These are phyloP conservation scores for Cosmorhoe ocellata DNA, from an alignment of 2,888 invertebrate species.

Conservation along the genomic window DNA sequence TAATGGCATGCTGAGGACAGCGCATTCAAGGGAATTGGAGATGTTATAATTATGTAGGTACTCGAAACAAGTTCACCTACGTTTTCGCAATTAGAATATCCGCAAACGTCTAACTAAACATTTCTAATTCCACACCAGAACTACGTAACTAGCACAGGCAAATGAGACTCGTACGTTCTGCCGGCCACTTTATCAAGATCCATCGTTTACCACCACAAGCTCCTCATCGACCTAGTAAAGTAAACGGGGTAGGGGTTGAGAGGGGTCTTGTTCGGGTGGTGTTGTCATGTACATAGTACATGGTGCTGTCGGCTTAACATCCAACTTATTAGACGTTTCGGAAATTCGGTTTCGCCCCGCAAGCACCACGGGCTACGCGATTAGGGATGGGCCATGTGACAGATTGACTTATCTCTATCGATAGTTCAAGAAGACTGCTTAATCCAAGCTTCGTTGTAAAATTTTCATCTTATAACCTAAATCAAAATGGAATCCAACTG, in stretches of 20 bases:
- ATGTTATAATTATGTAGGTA: neutral
- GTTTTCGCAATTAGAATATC: conserved; percentile 7
- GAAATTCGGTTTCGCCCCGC: conserved; percentile 79
- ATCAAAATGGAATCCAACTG: too few relatives aligned
- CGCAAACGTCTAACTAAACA: conserved; percentile 57
- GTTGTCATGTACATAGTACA: conserved; percentile 69
- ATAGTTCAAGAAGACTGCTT: neutral
- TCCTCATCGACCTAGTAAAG: conserved; percentile 35
- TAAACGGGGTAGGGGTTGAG: conserved; percentile 35
- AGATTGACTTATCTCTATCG: conserved; percentile 3
- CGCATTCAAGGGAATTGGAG: too few relatives aligned
- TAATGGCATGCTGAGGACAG: too few relatives aligned
- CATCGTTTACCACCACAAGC: conserved; percentile 39
- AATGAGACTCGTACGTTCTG: conserved; percentile 65
- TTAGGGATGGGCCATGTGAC: conserved; percentile 42
- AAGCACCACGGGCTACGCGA: conserved; percentile 64
- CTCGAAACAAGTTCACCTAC: neutral
- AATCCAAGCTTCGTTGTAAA: too few relatives aligned
- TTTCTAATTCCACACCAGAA: conserved; percentile 65
- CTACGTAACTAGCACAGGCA: conserved; percentile 67
- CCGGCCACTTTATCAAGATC: conserved; percentile 51
- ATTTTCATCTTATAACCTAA: too few relatives aligned
- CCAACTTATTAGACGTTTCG: conserved; percentile 82
- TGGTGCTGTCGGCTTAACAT: conserved; percentile 74
- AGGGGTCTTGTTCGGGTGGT: conserved; percentile 52